phyloP scores from a whole-genome alignment of 2,113 vertebrate genomes.

The Gallinago undulata region DNA sequence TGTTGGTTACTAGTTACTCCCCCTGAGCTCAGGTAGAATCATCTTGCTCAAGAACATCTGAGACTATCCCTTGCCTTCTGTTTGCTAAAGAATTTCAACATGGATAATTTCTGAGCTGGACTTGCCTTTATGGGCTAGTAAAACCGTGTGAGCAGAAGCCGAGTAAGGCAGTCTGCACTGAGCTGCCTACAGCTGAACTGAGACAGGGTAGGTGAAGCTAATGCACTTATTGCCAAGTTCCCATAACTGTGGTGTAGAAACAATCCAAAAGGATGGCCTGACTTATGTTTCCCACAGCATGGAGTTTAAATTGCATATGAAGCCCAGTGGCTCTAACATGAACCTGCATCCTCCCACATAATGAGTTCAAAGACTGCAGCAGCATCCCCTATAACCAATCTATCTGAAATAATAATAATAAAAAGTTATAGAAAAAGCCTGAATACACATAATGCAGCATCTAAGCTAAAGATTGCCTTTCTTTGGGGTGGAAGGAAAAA shows the following conservation, averaged over 20 bases:
- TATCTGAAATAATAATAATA: not conserved
- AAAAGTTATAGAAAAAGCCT: not conserved
- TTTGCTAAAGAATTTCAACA: not conserved
- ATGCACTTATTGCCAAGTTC: not conserved
- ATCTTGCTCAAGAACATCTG: not conserved
- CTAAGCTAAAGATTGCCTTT: not conserved
- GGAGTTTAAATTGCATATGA: not conserved
- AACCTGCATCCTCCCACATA: not conserved
- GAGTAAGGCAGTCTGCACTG: not conserved
- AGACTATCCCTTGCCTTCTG: not conserved
- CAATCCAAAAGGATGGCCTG: not conserved
- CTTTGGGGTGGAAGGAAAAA: rapidly evolving
- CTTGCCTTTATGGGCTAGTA: not conserved
- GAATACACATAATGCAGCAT: not conserved
- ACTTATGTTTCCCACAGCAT: not conserved
- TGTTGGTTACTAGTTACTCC: not conserved
- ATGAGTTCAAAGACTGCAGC: not conserved
- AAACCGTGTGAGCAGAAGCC: not conserved
- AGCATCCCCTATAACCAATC: not conserved
- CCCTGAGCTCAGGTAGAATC: not conserved
- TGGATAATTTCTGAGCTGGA: not conserved
- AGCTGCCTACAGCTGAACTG: not conserved
- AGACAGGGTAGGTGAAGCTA: not conserved
- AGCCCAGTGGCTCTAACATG: not conserved
- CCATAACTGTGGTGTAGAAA: not conserved